These are phyloP conservation scores for Lochmaea crataegi DNA, from an alignment of 2,888 invertebrate species.

Conservation along the genomic window DNA sequence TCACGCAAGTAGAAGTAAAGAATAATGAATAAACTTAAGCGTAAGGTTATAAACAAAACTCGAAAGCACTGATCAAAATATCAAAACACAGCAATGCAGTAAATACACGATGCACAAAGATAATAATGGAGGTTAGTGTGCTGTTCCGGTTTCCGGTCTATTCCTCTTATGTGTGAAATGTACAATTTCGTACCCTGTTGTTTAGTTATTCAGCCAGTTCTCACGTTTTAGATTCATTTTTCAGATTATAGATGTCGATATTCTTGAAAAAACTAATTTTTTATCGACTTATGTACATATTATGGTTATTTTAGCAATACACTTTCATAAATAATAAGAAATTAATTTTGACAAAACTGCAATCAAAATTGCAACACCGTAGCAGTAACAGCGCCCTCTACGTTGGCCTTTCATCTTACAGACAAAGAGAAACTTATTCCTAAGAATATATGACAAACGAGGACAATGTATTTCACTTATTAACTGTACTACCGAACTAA, in stretches of 20 bases:
- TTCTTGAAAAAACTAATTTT: not conserved
- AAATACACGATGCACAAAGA: not conserved
- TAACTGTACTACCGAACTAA: conserved; percentile 1
- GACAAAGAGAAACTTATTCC: conserved; percentile 1
- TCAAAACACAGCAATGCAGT: not conserved
- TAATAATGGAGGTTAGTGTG: not conserved
- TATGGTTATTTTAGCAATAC: not conserved
- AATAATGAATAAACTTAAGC: conserved; percentile 2
- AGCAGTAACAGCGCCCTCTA: not conserved
- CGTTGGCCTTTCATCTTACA: not conserved
- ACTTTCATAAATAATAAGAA: conserved; percentile 1
- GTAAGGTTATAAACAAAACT: not conserved
- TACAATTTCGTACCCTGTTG: not conserved
- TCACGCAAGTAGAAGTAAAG: conserved; percentile 1
- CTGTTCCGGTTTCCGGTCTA: not conserved
- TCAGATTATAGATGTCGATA: not conserved
- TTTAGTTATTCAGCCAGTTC: conserved; percentile 6
- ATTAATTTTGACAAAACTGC: not conserved
- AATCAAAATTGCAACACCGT: not conserved
- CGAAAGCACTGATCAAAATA: conserved; percentile 1
- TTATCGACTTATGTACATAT: not conserved
- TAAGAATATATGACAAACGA: conserved; percentile 5
- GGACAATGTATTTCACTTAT: conserved; percentile 4
- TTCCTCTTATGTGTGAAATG: conserved; percentile 5
- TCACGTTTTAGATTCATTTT: not conserved